Percentiles rank a stretch among this genome's conserved stretches.
phyloP scores from a whole-genome alignment of 2,113 vertebrate species.

The Equus przewalskii region DNA sequence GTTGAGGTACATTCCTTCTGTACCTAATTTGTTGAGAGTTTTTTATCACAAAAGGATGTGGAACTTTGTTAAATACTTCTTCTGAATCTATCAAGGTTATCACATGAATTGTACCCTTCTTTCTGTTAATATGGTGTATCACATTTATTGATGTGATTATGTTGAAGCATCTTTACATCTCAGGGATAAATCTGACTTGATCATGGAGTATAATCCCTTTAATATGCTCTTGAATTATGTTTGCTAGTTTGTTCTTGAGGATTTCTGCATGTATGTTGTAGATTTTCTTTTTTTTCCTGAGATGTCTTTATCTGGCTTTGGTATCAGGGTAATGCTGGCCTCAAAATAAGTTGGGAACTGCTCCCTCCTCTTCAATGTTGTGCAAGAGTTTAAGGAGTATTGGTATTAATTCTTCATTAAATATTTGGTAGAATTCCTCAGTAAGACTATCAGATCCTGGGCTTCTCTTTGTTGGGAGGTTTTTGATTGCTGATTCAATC shows the following conservation, averaged over 20 bases:
- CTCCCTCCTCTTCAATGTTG: background rate
- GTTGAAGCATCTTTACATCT: background rate
- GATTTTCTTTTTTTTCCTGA: background rate
- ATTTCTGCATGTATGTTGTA: no score
- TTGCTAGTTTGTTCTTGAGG: no score
- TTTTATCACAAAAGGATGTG: background rate
- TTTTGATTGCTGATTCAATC: background rate
- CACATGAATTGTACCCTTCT: background rate
- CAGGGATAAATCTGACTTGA: background rate
- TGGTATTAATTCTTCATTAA: background rate
- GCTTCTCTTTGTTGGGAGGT: background rate
- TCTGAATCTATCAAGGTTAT: background rate
- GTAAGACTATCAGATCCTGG: background rate
- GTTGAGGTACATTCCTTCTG: background rate
- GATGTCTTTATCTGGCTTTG: background rate
- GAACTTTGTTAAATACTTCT: background rate
- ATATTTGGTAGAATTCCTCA: background rate
- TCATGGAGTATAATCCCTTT: no score
- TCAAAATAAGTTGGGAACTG: background rate
- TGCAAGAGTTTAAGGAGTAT: background rate
- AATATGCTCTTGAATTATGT: no score
- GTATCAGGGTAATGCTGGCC: background rate
- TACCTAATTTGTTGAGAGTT: background rate
- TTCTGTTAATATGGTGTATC: background rate
- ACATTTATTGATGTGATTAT: background rate